Conservation (phyloP, 2,888 invertebrate genomes). For the Erebia aethiops region DNA sequence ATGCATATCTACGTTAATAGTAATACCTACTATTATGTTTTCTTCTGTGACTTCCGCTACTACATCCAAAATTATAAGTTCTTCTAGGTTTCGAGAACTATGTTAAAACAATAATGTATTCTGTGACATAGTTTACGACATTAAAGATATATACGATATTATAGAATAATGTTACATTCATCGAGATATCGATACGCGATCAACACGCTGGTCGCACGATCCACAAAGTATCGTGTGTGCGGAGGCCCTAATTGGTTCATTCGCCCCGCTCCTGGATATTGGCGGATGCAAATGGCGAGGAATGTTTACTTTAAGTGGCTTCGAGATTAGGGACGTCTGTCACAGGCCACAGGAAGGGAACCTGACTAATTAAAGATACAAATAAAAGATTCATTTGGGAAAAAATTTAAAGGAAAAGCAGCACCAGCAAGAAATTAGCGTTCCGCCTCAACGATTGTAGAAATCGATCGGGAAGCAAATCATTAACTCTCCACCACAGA, state of each 20-base stretch:
- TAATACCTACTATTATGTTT: too few species aligned
- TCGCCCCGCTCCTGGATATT: constrained; percentile 41
- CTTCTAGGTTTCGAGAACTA: too few species aligned
- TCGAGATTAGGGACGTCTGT: constrained; percentile 41
- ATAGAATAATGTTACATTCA: too few species aligned
- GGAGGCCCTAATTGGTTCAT: constrained; percentile 38
- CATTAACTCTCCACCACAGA: not conserved
- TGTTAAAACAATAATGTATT: too few species aligned
- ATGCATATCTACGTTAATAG: too few species aligned
- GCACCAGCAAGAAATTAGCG: not conserved
- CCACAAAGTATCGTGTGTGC: constrained; percentile 1
- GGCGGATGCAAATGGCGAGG: constrained; percentile 38
- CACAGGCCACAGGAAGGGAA: constrained; percentile 33
- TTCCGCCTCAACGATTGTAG: not conserved
- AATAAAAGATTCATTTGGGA: constrained; percentile 2
- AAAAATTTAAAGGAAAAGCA: not conserved
- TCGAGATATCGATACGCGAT: not conserved
- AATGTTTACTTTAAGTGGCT: constrained; percentile 42
- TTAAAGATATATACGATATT: too few species aligned
- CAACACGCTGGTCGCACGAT: not conserved
- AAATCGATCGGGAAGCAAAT: not conserved
- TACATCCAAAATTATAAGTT: too few species aligned
- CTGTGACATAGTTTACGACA: too few species aligned
- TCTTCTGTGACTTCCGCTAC: too few species aligned
- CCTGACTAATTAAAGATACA: constrained; percentile 33